A percentile compares a stretch with the other conserved stretches of the same genome.
Conservation (phyloP, 1,140 invertebrate genomes). For the Acromyrmex charruanus region DNA sequence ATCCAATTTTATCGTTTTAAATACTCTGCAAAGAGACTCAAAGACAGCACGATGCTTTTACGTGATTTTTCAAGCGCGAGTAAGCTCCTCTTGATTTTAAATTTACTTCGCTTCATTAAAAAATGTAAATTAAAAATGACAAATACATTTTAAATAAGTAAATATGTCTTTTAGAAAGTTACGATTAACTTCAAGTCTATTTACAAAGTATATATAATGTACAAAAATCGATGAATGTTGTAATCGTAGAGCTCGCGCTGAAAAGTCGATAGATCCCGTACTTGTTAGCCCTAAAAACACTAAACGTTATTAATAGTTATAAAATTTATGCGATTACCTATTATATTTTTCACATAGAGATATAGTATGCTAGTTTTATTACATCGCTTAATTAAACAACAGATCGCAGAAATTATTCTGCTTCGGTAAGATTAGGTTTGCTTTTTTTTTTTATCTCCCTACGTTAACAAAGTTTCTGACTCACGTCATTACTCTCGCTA, state of each 20-base stretch:
- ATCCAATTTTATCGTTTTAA: conserved; percentile 26
- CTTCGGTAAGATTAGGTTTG: neutral
- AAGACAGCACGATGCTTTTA: neutral
- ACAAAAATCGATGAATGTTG: conserved; percentile 21
- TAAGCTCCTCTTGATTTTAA: neutral
- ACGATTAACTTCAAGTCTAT: conserved; percentile 10
- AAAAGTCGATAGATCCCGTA: neutral
- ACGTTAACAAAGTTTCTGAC: conserved; percentile 26
- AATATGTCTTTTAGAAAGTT: neutral
- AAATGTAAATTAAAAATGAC: neutral
- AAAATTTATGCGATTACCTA: conserved; percentile 41
- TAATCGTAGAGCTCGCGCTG: conserved; percentile 34
- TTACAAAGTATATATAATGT: conserved; percentile 1
- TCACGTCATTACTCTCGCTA: conserved; percentile 19
- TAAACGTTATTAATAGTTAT: conserved; percentile 21
- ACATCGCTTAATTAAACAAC: conserved; percentile 19
- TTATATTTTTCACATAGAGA: conserved; percentile 20
- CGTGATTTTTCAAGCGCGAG: neutral
- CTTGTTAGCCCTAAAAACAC: conserved; percentile 9
- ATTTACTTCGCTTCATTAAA: neutral
- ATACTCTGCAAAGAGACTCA: conserved; percentile 29
- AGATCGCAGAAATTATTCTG: conserved; percentile 17
- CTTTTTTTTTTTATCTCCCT: neutral
- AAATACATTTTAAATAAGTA: neutral
- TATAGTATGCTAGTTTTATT: neutral